Evolutionary conservation across 2,113 vertebrate species (phyloP), one percentile per base, ranked within the genome.

Genomic region (Tragulus kanchil): DNA sequence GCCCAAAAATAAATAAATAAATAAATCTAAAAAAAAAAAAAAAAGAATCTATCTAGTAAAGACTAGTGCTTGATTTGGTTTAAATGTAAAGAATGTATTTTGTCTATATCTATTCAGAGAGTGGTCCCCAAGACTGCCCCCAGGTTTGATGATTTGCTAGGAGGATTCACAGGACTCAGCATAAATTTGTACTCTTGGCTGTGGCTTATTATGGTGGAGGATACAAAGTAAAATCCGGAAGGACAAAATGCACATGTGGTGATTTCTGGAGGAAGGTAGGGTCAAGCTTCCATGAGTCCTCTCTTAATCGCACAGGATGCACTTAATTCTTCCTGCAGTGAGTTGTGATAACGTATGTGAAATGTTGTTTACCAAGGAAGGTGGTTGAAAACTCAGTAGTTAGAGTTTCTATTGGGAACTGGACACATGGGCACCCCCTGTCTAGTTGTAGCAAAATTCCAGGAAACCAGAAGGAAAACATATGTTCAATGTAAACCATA

Each of bases 61-160:
- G 64, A 3, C 14, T 85, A 25, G 31, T 61, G 21, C 50, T 79
- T 10, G 2, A 64, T 88, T 71, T 87, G 48, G 11, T 77, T 91
- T 93, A 87, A 87, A 87, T 14, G 9, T 81, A 85, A 95, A 84
- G 36, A 94, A 54, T 90, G 10, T 4, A 69, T 90, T 81, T 96
- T 85, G 45, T 42, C 15, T 94, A 8, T 94, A 62, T 81, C 25
- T 23, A 13, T 16, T 10, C 31, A 48, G 16, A 59, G 12, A 52
- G 75, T 28, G 36, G 17, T 86, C 48, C 62, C 62, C 1, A 28
- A 59, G 54, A 14, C 73, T 48, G 5, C 36, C 8, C 16, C 21
- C 12, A 65, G 42, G 48, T 90, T 92, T 50, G 61, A 1, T 86
- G 75, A 88, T 67, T 85, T 69, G 19, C 23, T 82, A 10, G 52